Conservation (phyloP, 2,113 vertebrate genomes). For the Ophthalmolycus amberensis region DNA sequence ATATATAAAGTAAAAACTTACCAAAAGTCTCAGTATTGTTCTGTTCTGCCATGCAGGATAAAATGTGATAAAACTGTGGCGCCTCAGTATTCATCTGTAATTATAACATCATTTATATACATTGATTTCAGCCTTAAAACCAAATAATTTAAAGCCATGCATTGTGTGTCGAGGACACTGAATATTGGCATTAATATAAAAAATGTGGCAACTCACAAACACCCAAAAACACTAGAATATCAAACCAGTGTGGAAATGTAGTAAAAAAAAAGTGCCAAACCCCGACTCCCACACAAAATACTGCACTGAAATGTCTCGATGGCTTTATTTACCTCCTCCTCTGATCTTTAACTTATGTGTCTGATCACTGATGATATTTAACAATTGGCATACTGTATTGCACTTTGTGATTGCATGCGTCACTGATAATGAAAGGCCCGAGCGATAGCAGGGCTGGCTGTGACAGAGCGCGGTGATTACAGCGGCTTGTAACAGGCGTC, state of each 20-base stretch:
- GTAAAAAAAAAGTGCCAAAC: conserved; percentile 21
- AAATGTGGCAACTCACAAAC: background rate
- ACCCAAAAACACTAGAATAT: background rate
- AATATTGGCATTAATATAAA: conserved; percentile 28
- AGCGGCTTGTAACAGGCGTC: conserved; percentile 89
- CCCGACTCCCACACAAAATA: conserved; percentile 40
- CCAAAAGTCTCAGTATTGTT: background rate
- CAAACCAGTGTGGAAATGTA: conserved; percentile 22
- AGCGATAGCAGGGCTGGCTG: background rate
- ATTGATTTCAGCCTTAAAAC: conserved; percentile 22
- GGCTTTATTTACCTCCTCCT: conserved; percentile 65
- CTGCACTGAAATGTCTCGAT: conserved; percentile 65
- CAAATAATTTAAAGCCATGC: conserved; percentile 52
- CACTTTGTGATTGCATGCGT: conserved; percentile 64
- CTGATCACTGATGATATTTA: conserved; percentile 20
- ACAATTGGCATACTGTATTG: conserved; percentile 72
- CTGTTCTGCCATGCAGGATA: conserved; percentile 41
- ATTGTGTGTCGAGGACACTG: background rate
- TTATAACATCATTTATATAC: conserved; percentile 20
- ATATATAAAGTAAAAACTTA: conserved; percentile 28
- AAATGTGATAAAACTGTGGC: conserved; percentile 37
- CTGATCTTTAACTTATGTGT: conserved; percentile 8
- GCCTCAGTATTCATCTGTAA: conserved; percentile 18
- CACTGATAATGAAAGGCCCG: conserved; percentile 32
- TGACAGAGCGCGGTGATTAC: conserved; percentile 58